phyloP scores from a whole-genome alignment of 2,113 vertebrate genomes.

The Podarcis raffonei region DNA sequence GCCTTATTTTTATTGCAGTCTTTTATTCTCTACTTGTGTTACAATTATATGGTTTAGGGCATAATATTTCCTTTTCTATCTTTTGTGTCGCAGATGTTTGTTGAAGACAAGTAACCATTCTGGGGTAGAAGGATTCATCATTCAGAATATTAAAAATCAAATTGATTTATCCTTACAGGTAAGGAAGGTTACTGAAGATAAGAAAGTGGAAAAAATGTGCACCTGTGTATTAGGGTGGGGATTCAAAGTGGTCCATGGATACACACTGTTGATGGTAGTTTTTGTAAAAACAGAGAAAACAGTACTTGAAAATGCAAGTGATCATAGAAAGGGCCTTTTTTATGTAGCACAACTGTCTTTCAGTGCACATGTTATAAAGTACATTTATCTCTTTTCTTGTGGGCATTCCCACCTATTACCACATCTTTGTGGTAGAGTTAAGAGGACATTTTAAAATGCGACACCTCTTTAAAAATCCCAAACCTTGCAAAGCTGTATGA shows the following conservation, averaged over 20 bases:
- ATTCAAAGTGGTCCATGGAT: not conserved
- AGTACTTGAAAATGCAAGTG: not conserved
- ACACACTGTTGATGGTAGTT: not conserved
- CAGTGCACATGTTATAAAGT: not conserved
- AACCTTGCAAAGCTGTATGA: not conserved
- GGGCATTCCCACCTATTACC: too few species aligned
- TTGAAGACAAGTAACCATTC: slow-evolving; percentile 91
- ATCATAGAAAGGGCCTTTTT: not conserved
- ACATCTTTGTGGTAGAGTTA: not conserved
- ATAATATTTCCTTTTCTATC: not conserved
- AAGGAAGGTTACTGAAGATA: slow-evolving; percentile 47
- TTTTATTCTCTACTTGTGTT: not conserved
- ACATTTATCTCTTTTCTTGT: not conserved
- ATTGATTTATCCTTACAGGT: slow-evolving; percentile 86
- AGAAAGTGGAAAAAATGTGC: not conserved
- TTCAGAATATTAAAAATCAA: slow-evolving; percentile 93
- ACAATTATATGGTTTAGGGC: slow-evolving; percentile 20
- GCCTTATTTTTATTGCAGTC: not conserved
- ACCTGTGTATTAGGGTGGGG: not conserved
- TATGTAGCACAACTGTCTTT: not conserved
- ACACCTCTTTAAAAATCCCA: not conserved
- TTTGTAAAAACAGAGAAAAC: not conserved
- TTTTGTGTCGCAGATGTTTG: slow-evolving; percentile 81
- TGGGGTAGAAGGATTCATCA: slow-evolving; percentile 88
- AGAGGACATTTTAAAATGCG: not conserved